Evolutionary conservation across 2,797 vertebrate genomes (phyloP), one percentile per base, ranked within the genome.

Genomic region (Protonibea diacanthus): DNA sequence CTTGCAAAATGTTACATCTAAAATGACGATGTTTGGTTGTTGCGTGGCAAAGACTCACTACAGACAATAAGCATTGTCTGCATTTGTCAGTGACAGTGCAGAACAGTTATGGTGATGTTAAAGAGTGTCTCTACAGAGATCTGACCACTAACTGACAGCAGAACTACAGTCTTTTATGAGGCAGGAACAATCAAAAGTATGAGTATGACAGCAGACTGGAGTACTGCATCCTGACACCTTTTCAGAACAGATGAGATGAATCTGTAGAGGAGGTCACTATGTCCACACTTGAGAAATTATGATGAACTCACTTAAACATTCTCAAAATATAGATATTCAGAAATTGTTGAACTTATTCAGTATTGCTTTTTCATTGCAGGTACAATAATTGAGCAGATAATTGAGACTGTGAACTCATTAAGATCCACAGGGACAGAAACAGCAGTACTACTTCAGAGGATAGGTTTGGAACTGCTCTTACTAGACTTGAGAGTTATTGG

Each of bases 1-100:
- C 23, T 21, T 49, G 21, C 45, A 66, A 62, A 42, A 11, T 33
- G 12, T 45, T 55, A 18, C 4, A 13, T 38, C 1, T 38, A 4
- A 29, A 74, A 56, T 33, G 59, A 38, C 21, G 21, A 53, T 6
- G 17, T 21, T 65, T 14, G 20, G 2, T 29, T 59, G 23, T 42
- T 5, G 8, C 2, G 27, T n/a, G 17, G 21, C 53, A 61, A 68
- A 55, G 21, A 55, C 12, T 15, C 4, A 18, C 2, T 8, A 14
- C 48, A 11, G n/a, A 65, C 38, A 51, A 29, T 58, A 29, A 8
- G 52, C 5, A 6, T 64, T 4, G 14, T 45, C 18, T 49, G 42
- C 44, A 64, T 21, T 71, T 51, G 15, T 38, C 10, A 72, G 6
- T 62, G 40, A 53, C 59, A 40, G 20, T 70, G 55, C 55, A 18